Conservation (phyloP, 2,888 invertebrate species). For the Willowsia nigromaculata region DNA sequence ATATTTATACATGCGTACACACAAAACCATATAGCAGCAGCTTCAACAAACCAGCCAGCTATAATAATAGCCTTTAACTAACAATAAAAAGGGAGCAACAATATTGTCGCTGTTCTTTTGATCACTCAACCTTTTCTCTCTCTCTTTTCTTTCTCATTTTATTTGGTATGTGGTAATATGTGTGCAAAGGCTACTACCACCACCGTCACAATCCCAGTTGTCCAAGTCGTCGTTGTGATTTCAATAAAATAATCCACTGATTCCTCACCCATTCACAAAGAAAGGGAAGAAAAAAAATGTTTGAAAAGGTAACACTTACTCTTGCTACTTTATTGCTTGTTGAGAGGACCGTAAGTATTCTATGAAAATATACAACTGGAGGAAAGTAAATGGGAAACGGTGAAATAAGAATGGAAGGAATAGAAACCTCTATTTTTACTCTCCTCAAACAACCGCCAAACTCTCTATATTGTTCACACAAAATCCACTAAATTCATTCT, state of each 20-base stretch:
- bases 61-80: slow-evolving; percentile 44
- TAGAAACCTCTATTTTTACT: background rate
- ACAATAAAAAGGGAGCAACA: slow-evolving; percentile 36
- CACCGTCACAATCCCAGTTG: slow-evolving; percentile 29
- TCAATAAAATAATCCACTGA: slow-evolving; percentile 72
- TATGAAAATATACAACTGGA: background rate
- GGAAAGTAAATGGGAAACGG: background rate
- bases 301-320: slow-evolving; percentile 57
- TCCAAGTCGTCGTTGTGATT: slow-evolving; percentile 51
- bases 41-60: background rate
- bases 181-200: slow-evolving; percentile 50
- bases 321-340: slow-evolving; percentile 62
- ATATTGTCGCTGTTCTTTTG: slow-evolving; percentile 37
- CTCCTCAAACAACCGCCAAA: slow-evolving; percentile 14
- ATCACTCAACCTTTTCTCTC: slow-evolving; percentile 33
- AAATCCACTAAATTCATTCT: slow-evolving; percentile 1
- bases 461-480: slow-evolving; percentile 2
- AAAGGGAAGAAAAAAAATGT: slow-evolving; percentile 25
- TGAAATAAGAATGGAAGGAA: background rate
- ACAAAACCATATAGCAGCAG: background rate
- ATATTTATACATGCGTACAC: background rate
- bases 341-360: slow-evolving; percentile 8
- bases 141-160: background rate
- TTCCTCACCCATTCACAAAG: slow-evolving; percentile 54
- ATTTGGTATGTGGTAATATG: slow-evolving; percentile 33